Percentiles rank a stretch among this genome's conserved stretches.
Evolutionary conservation across 1,140 invertebrate genomes (phyloP).

Genomic region (Temnothorax nylanderi): DNA sequence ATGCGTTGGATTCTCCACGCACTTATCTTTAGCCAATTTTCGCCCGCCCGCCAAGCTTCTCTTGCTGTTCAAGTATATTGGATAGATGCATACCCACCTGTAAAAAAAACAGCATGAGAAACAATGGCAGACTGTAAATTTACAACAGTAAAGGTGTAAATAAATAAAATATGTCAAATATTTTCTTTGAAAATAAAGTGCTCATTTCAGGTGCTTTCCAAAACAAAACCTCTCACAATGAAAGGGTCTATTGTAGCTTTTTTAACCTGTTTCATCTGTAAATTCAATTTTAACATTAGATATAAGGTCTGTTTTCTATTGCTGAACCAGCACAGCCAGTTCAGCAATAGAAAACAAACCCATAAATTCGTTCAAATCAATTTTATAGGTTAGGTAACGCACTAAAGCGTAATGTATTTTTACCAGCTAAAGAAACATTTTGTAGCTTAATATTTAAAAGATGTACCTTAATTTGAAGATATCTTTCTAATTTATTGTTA

Average conservation of each 20-base stretch:
- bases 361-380: background rate
- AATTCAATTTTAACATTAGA: background rate
- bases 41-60: conserved; percentile 96
- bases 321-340: too few relatives aligned
- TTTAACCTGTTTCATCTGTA: background rate
- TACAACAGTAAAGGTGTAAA: background rate
- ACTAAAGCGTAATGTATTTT: background rate
- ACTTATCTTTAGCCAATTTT: conserved; percentile 93
- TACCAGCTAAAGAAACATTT: background rate
- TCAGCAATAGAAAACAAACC: too few relatives aligned
- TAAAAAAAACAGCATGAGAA: conserved; percentile 72
- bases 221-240: background rate
- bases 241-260: background rate
- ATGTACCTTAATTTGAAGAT: background rate
- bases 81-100: conserved; percentile 99
- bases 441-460: background rate
- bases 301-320: background rate
- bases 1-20: conserved; percentile 97
- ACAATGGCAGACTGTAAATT: background rate
- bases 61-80: conserved; percentile 97
- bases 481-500: background rate
- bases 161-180: background rate
- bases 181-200: background rate
- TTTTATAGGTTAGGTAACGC: conserved; percentile 51
- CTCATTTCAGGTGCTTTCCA: background rate